A percentile compares a stretch with the other conserved stretches of the same genome.
These are phyloP conservation scores for Axis porcinus DNA, from an alignment of 2,113 vertebrate genomes.

Conservation along the genomic window DNA sequence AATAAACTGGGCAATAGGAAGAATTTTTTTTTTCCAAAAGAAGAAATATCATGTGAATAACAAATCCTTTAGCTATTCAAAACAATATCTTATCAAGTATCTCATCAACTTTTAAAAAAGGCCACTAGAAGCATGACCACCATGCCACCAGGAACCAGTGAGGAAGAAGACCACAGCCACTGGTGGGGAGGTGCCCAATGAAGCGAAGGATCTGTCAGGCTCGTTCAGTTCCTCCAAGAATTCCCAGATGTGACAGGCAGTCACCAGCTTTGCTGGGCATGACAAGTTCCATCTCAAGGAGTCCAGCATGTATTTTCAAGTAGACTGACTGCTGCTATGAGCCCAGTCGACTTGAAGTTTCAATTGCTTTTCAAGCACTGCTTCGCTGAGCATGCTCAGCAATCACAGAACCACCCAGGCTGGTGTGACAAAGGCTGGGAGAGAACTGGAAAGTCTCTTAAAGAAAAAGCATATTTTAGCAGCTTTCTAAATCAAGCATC, in stretches of 20 bases:
- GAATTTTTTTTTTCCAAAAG: background rate
- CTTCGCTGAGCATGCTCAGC: background rate
- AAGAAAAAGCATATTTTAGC: background rate
- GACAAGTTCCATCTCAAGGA: constrained; percentile 57
- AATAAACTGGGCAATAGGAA: background rate
- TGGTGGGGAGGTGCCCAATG: background rate
- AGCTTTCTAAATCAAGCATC: background rate
- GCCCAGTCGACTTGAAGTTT: background rate
- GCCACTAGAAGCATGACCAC: background rate
- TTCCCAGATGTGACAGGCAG: constrained; percentile 38
- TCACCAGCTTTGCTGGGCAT: constrained; percentile 31
- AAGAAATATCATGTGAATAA: background rate
- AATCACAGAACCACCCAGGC: background rate
- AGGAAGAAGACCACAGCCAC: background rate
- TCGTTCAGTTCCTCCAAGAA: constrained; percentile 20
- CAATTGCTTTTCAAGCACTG: background rate
- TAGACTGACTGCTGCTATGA: background rate
- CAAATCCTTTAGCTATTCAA: background rate
- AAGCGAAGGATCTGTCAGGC: background rate
- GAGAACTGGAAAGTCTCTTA: background rate
- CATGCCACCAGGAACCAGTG: background rate
- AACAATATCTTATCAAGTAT: background rate
- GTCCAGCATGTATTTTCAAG: constrained; percentile 41
- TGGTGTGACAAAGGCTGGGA: background rate
- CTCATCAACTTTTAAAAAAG: background rate